A percentile compares a stretch with the other conserved stretches of the same genome.
phyloP scores from a whole-genome alignment of 2,113 vertebrate species.

The Struthidea cinerea region DNA sequence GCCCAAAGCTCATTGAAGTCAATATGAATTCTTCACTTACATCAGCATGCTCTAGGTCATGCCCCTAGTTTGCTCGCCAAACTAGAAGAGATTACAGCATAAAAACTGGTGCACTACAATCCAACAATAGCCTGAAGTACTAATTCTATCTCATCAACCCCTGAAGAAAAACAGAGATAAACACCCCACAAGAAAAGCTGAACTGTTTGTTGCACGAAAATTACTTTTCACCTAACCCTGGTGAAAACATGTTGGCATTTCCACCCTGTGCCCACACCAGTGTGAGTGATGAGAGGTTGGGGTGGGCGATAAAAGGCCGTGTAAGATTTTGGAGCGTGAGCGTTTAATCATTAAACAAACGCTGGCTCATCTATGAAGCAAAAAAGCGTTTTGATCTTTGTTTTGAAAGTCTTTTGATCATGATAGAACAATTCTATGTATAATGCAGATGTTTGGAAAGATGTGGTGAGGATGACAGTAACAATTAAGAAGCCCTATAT shows the following conservation, averaged over 20 bases:
- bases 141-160: background rate
- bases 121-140: background rate
- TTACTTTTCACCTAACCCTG: background rate
- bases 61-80: background rate
- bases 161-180: background rate
- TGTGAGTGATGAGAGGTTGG: background rate
- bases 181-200: background rate
- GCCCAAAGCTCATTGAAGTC: conserved; percentile 31
- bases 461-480: background rate
- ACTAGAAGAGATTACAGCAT: background rate
- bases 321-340: background rate
- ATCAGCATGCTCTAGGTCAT: conserved; percentile 15
- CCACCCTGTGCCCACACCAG: background rate
- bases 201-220: background rate
- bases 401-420: background rate
- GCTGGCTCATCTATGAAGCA: background rate
- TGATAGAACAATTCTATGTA: background rate
- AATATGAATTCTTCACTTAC: conserved; percentile 27
- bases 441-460: background rate
- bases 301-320: accelerated
- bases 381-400: background rate
- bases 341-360: background rate
- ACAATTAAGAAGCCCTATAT: background rate
- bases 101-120: background rate
- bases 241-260: background rate